Conservation (phyloP, 2,113 vertebrate genomes). For the Macquaria australasica region DNA sequence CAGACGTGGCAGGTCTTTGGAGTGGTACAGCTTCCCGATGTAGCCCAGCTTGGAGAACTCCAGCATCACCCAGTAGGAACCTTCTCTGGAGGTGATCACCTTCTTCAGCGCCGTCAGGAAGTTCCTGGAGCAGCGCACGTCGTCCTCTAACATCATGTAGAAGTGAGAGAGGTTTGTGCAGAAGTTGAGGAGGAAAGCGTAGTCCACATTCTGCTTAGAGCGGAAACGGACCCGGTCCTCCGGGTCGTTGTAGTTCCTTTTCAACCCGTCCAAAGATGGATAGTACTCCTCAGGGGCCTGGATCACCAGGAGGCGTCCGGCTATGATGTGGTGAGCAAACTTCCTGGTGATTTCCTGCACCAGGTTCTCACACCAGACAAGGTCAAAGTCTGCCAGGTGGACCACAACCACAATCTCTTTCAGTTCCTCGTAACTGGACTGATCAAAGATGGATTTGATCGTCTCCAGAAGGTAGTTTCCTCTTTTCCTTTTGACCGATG, state of each 20-base stretch:
- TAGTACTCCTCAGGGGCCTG: constrained; percentile 96
- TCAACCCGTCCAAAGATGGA: constrained; percentile 93
- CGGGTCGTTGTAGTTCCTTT: constrained; percentile 98
- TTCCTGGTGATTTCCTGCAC: constrained; percentile 96
- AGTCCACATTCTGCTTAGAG: constrained; percentile 98
- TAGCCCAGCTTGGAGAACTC: constrained; percentile 99
- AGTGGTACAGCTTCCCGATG: constrained; percentile 97
- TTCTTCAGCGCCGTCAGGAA: constrained; percentile 98
- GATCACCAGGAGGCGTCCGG: constrained; percentile 94
- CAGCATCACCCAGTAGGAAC: constrained; percentile 97
- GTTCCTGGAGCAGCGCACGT: constrained; percentile 95
- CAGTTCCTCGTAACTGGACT: constrained; percentile 97
- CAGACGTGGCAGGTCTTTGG: constrained; percentile 90
- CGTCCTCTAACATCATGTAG: constrained; percentile 98
- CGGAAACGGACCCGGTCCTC: constrained; percentile 96
- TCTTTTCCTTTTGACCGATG: constrained; percentile 95
- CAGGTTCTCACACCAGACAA: constrained; percentile 92
- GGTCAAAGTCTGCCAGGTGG: constrained; percentile 95
- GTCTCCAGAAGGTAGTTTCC: constrained; percentile 97
- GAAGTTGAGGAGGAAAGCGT: constrained; percentile 92
- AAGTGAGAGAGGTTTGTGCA: constrained; percentile 98
- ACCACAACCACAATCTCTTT: constrained; percentile 97
- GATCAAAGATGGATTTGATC: constrained; percentile 97
- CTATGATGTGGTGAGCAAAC: constrained; percentile 97
- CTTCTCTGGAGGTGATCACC: constrained; percentile 94